Evolutionary conservation across 2,888 invertebrate genomes (phyloP).

Genomic region (Yponomeuta sedellus): DNA sequence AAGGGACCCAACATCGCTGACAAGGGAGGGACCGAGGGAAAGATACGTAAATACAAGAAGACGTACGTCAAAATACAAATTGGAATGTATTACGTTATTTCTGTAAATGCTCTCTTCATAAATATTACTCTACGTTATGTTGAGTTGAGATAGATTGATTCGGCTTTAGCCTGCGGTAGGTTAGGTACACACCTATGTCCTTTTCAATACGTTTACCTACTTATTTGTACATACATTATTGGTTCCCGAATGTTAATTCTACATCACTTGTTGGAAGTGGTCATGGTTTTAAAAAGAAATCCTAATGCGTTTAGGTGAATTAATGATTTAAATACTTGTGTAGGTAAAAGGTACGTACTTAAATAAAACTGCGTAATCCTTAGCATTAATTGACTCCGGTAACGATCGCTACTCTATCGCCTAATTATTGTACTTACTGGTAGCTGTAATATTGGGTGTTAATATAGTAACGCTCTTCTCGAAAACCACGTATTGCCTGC

Average conservation of each 20-base stretch:
- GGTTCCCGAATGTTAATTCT: constrained; percentile 8
- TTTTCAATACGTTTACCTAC: constrained; percentile 7
- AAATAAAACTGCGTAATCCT: constrained; percentile 12
- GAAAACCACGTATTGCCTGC: too few species aligned
- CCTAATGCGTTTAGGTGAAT: background rate
- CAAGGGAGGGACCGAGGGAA: constrained; percentile 12
- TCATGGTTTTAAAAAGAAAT: background rate
- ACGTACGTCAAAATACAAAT: constrained; percentile 32
- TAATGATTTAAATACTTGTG: background rate
- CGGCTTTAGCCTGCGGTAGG: background rate
- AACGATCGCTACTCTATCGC: constrained; percentile 41
- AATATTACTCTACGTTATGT: constrained; percentile 26
- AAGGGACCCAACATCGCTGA: background rate
- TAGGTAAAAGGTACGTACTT: background rate
- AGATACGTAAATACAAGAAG: constrained; percentile 2
- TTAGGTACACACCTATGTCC: constrained; percentile 1
- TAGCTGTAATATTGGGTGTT: constrained; percentile 33
- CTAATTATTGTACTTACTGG: constrained; percentile 68
- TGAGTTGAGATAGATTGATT: constrained; percentile 9
- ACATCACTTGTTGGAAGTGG: constrained; percentile 9
- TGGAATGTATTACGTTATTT: constrained; percentile 56
- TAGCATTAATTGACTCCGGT: constrained; percentile 63
- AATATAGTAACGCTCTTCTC: constrained; percentile 25
- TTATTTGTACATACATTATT: constrained; percentile 13
- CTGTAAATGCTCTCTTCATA: constrained; percentile 46